These are phyloP conservation scores for Mormyrops boulengeri DNA, from an alignment of 2,797 vertebrate genomes.

Conservation along the genomic window DNA sequence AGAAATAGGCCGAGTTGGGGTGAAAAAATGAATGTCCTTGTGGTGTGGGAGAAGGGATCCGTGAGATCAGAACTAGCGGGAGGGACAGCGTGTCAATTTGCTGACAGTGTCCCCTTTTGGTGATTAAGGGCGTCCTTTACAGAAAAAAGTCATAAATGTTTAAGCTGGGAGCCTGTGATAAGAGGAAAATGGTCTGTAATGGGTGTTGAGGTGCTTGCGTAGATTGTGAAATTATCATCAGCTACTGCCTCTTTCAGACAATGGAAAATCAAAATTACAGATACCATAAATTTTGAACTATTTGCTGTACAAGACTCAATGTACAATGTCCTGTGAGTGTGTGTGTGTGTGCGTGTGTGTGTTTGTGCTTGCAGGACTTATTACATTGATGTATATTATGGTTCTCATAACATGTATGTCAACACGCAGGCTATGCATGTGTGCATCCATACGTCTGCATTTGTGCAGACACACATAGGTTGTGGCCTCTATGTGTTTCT, in stretches of 20 bases:
- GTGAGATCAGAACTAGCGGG: not conserved
- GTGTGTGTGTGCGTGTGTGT: not conserved
- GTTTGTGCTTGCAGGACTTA: not conserved
- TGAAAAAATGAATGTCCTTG: not conserved
- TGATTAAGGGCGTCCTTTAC: not conserved
- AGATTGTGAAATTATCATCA: not conserved
- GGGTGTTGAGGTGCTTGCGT: not conserved
- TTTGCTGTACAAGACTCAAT: not conserved
- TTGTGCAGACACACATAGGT: not conserved
- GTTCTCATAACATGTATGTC: not conserved
- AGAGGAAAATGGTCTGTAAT: not conserved
- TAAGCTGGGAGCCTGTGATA: not conserved
- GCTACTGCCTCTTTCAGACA: not conserved
- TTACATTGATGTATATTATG: not conserved
- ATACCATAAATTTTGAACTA: not conserved
- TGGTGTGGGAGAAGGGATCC: not conserved
- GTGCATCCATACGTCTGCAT: not conserved
- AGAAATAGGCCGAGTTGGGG: not conserved
- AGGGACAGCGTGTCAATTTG: not conserved
- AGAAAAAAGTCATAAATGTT: slow-evolving; percentile 14
- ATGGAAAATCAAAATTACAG: not conserved
- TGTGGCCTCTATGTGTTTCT: not conserved
- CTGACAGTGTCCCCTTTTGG: not conserved
- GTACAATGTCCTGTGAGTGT: not conserved
- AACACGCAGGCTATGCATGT: not conserved